Evolutionary conservation across 2,888 invertebrate species (phyloP).

Genomic region (Tromatobia lineatoria): DNA sequence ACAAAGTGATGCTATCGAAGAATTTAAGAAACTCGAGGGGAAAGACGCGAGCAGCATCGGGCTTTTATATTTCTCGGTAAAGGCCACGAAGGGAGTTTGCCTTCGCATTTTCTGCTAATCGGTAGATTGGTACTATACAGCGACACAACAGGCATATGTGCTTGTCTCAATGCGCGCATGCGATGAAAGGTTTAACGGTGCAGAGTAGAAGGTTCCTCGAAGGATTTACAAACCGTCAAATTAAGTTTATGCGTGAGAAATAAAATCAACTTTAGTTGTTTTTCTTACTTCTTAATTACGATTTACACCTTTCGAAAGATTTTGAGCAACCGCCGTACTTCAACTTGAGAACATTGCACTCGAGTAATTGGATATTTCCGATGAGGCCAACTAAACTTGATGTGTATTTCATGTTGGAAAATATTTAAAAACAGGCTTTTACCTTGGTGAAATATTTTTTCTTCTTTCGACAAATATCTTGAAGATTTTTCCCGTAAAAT

Average conservation of each 20-base stretch:
- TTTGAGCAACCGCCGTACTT: no score
- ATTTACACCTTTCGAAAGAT: not conserved
- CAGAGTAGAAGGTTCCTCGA: slow-evolving; percentile 12
- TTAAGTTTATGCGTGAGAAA: not conserved
- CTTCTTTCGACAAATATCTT: no score
- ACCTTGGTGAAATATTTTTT: no score
- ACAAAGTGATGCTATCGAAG: slow-evolving; percentile 9
- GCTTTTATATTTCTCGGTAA: slow-evolving; percentile 8
- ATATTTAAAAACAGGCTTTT: no score
- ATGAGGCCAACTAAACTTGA: no score
- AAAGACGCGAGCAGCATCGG: not conserved
- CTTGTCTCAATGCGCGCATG: not conserved
- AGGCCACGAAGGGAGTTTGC: slow-evolving; percentile 34
- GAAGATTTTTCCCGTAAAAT: no score
- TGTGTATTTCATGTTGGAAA: no score
- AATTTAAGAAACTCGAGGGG: slow-evolving; percentile 26
- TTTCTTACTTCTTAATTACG: not conserved
- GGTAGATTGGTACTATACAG: not conserved
- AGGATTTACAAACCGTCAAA: not conserved
- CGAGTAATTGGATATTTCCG: no score
- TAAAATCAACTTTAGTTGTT: not conserved
- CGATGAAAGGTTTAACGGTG: slow-evolving; percentile 1
- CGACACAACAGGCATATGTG: not conserved
- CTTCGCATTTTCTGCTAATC: slow-evolving; percentile 42
- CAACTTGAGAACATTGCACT: not conserved